Evolutionary conservation across 2,888 invertebrate species (phyloP).

Genomic region (Synergus japonicus): DNA sequence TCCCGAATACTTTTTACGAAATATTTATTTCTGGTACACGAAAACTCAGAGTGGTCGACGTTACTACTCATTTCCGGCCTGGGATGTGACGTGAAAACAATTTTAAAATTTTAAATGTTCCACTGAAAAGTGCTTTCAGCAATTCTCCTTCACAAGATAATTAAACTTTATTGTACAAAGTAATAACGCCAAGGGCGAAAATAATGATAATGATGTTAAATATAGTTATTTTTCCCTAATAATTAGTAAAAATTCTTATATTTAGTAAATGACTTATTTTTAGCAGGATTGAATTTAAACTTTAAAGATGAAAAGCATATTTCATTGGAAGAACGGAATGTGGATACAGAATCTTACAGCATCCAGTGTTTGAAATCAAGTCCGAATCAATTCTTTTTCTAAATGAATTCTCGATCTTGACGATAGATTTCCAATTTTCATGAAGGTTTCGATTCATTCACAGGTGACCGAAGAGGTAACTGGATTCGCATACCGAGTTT

Average conservation of each 20-base stretch:
- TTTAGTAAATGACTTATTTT: no score
- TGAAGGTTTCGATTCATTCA: slow-evolving; percentile 42
- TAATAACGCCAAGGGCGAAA: neutral
- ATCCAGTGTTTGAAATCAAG: neutral
- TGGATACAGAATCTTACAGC: neutral
- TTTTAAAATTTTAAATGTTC: neutral
- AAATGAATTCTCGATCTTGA: slow-evolving; percentile 26
- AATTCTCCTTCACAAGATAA: neutral
- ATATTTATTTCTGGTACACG: no score
- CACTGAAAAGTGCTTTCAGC: neutral
- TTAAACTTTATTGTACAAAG: no score
- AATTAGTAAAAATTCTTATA: no score
- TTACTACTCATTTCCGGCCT: neutral
- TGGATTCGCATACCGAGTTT: slow-evolving; percentile 44
- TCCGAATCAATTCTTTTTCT: slow-evolving; percentile 9
- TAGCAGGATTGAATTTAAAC: no score
- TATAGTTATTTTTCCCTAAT: no score
- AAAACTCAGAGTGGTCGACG: no score
- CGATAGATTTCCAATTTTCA: slow-evolving; percentile 31
- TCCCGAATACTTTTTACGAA: no score
- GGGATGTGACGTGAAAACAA: neutral
- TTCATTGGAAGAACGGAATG: neutral
- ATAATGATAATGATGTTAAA: no score
- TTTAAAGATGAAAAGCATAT: no score
- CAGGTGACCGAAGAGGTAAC: slow-evolving; percentile 51